Evolutionary conservation across 1,140 invertebrate species (phyloP).

Genomic region (Adelges cooleyi): DNA sequence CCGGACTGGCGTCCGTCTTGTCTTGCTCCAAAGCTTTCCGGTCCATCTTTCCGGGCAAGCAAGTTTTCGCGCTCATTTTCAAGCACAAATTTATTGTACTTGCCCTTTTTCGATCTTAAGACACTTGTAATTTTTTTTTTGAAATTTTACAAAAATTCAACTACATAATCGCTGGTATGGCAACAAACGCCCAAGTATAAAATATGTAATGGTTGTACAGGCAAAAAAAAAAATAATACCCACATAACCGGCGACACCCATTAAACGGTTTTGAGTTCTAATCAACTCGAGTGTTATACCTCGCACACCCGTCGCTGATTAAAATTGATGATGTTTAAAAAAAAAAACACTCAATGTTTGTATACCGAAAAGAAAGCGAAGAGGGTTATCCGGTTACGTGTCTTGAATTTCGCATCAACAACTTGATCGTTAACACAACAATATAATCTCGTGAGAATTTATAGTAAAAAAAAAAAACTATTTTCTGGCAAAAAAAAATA

Average conservation of each 20-base stretch:
- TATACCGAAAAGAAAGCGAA: conserved; percentile 15
- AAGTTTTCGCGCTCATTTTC: neutral
- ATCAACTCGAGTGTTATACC: conserved; percentile 15
- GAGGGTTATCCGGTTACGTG: conserved; percentile 24
- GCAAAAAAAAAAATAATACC: too few relatives aligned
- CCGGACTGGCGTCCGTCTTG: neutral
- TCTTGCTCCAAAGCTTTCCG: neutral
- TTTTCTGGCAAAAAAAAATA: conserved; percentile 17
- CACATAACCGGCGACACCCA: too few relatives aligned
- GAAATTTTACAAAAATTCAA: too few relatives aligned
- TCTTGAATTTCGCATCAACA: conserved; percentile 29
- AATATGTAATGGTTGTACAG: too few relatives aligned
- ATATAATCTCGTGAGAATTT: conserved; percentile 28
- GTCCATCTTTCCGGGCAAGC: neutral
- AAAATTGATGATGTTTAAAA: conserved; percentile 24
- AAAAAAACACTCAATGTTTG: conserved; percentile 28
- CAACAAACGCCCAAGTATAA: too few relatives aligned
- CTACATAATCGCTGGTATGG: too few relatives aligned
- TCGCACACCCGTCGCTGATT: conserved; percentile 8
- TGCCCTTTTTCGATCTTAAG: too few relatives aligned
- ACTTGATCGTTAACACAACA: conserved; percentile 24
- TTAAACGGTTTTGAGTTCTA: conserved; percentile 28
- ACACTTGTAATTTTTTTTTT: too few relatives aligned
- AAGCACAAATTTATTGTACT: too few relatives aligned
- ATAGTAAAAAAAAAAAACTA: conserved; percentile 18